Percentiles rank a stretch among this genome's conserved stretches.
phyloP scores from a whole-genome alignment of 2,113 vertebrate genomes.

The Heterocephalus glaber region DNA sequence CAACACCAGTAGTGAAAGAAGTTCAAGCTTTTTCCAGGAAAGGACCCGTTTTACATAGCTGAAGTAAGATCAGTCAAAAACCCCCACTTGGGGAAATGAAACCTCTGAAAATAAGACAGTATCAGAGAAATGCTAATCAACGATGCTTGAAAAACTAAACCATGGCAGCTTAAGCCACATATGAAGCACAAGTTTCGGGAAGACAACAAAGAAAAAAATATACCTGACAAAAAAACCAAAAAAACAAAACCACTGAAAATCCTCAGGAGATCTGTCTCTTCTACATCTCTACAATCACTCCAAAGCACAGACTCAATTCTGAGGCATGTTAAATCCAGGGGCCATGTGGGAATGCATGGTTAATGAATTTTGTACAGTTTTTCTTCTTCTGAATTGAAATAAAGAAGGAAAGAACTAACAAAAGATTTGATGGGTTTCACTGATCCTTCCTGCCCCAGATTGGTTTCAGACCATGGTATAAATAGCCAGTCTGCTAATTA shows the following conservation, averaged over 20 bases:
- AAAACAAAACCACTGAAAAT: not conserved
- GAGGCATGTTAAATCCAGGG: constrained; percentile 40
- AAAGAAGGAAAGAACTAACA: not conserved
- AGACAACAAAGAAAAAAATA: not conserved
- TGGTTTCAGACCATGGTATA: constrained; percentile 6
- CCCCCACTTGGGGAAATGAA: not conserved
- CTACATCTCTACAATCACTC: not conserved
- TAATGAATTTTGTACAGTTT: constrained; percentile 66
- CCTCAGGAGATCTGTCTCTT: not conserved
- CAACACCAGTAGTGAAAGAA: not conserved
- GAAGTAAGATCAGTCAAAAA: constrained; percentile 43
- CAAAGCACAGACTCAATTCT: constrained; percentile 51
- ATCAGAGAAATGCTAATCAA: not conserved
- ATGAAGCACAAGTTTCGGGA: not conserved
- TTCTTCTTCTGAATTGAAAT: constrained; percentile 48
- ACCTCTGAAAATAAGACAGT: constrained; percentile 42
- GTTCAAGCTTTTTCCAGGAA: not conserved
- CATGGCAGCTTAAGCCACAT: not conserved
- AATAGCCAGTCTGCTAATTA: constrained; percentile 31
- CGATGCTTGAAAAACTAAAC: not conserved
- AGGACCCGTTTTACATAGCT: not conserved
- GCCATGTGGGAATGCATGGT: constrained; percentile 42
- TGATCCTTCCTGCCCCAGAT: not conserved
- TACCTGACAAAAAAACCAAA: too few relatives aligned
- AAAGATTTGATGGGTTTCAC: constrained; percentile 30